Base-by-base conservation (phyloP, 2,113 vertebrate genomes). In the Sceloporus undulatus region DNA sequence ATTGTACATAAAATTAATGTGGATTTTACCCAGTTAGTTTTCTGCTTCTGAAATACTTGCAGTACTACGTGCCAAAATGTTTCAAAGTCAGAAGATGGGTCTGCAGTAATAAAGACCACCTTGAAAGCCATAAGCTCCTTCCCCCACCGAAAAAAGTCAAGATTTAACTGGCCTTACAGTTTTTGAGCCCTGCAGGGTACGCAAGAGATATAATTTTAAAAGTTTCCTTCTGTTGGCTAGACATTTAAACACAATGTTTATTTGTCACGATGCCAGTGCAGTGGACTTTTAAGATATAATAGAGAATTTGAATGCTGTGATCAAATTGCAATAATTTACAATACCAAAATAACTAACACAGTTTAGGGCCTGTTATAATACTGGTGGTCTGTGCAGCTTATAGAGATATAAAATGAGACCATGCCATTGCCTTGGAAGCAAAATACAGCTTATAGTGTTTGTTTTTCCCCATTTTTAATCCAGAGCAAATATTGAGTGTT, bases 301-400 rank as follows among this genome's bases (percentile, higher is more conserved):
- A 68, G 27, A 78, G 29, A 34, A 19, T 80, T 9, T 74, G 34
- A 59, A 11, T 23, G 68, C 56, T 56, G 16, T 75, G 79, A 62
- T 82, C 70, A 16, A 42, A 62, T n/a, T 65, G 25, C 54, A 82
- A 87, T 54, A 82, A 87, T 16, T 65, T 75, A 62, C 16, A 65
- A 76, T 71, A n/a, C 52, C 83, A 85, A 87, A 87, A 87, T 85
- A 81, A 48, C 25, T 70, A n/a, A 38, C 52, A 81, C 52, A 62
- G 34, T 82, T 74, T 75, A 76, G 34, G 54, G 38, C 7, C 71
- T 82, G 38, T 87, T 74, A 23, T 16, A 48, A 74, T 54, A 25
- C 9, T 75, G 54, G 54, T 82, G 52, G 54, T 62, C 77, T 56
- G 34, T 42, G 48, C 34, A 42, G 66, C 11, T 25, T 29, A 18